Evolutionary conservation across 2,113 vertebrate genomes (phyloP).

Genomic region (Mobula birostris): DNA sequence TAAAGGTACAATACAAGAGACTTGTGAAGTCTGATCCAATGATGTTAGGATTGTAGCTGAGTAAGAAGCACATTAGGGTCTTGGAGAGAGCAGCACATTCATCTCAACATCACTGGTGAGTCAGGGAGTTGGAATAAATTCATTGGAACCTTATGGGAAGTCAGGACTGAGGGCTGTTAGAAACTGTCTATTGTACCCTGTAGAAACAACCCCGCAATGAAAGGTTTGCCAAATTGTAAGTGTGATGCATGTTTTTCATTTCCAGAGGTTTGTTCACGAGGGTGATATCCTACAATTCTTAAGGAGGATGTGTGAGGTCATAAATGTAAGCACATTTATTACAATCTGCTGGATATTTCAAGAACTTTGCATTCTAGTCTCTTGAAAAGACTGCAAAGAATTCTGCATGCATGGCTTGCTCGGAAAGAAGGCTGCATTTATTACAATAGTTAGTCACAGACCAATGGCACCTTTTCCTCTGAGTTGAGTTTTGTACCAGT

Average conservation of each 20-base stretch:
- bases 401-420: neutral
- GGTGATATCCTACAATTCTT: neutral
- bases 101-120: neutral
- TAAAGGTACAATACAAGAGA: neutral
- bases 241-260: neutral
- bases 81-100: neutral
- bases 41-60: neutral
- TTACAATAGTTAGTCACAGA: neutral
- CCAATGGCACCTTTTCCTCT: too few species aligned
- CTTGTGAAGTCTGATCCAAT: neutral
- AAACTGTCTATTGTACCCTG: too few species aligned
- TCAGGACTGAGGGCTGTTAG: too few species aligned
- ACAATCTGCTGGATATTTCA: too few species aligned
- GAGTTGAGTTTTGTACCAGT: too few species aligned
- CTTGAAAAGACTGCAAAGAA: too few species aligned
- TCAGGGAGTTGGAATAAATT: neutral
- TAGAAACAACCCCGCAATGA: too few species aligned
- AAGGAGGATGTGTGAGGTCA: neutral
- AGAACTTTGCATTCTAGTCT: neutral
- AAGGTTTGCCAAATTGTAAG: neutral
- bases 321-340: too few species aligned
- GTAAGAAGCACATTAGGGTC: neutral
- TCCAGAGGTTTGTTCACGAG: neutral
- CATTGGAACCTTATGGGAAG: neutral
- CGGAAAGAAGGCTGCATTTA: neutral